A percentile compares a stretch with the other conserved stretches of the same genome.
Conservation (phyloP, 2,888 invertebrate species). For the Eugnorisma glareosa region DNA sequence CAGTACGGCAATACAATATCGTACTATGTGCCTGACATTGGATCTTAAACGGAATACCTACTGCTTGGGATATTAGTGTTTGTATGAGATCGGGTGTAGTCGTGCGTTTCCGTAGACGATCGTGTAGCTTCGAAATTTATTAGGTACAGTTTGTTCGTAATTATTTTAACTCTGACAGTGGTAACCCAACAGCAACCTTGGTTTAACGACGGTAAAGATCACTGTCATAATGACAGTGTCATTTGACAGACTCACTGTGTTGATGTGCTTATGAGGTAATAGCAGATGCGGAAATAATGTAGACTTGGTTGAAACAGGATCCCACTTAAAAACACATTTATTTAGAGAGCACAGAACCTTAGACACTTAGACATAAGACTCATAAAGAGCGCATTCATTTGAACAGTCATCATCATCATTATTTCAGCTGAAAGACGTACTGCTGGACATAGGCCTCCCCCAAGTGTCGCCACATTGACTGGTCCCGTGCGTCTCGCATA, state of each 20-base stretch:
- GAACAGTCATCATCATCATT: too few species aligned
- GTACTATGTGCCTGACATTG: constrained; percentile 45
- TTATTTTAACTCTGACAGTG: not conserved
- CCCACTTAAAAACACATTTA: not conserved
- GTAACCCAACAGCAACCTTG: not conserved
- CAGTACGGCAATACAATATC: constrained; percentile 56
- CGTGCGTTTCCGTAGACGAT: constrained; percentile 5
- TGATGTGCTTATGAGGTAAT: too few species aligned
- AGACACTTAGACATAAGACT: too few species aligned
- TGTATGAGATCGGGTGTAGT: constrained; percentile 12
- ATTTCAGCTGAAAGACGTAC: too few species aligned
- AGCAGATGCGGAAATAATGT: not conserved
- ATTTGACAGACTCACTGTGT: not conserved
- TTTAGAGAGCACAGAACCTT: not conserved
- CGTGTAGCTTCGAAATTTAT: constrained; percentile 4
- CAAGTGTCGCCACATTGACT: too few species aligned
- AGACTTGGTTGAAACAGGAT: not conserved
- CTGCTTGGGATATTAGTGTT: constrained; percentile 39
- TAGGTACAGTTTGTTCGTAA: not conserved
- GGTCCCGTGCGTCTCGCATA: too few species aligned
- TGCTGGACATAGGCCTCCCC: too few species aligned
- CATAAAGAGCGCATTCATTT: too few species aligned
- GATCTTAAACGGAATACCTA: constrained; percentile 55
- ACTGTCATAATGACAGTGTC: not conserved
- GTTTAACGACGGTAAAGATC: not conserved